Conservation (phyloP, 37 sponge, comb jelly and placozoan genomes). For the Halichondria panicea region DNA sequence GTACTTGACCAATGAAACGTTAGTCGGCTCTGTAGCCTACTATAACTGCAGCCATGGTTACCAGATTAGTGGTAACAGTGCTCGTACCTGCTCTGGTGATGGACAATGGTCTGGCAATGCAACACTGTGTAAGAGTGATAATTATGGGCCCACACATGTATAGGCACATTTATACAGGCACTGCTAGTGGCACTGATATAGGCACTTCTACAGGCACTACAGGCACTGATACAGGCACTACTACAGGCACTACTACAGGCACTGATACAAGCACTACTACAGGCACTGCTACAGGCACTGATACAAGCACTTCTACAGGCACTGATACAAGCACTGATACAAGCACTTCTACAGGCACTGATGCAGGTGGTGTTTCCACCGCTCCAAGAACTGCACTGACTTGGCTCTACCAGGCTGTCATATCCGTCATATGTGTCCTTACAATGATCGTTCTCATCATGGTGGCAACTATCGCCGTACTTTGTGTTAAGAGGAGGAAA, state of each 20-base stretch:
- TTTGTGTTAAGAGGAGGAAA: not conserved
- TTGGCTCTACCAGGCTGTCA: not conserved
- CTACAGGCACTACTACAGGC: not conserved
- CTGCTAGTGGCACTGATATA: not conserved
- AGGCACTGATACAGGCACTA: not conserved
- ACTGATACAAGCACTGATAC: not conserved
- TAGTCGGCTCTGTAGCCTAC: constrained; percentile 3
- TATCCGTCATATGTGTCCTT: not conserved
- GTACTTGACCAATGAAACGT: not conserved
- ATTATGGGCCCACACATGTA: not conserved
- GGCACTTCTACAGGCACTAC: not conserved
- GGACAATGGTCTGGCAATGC: constrained; percentile 23
- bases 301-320: not conserved
- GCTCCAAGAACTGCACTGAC: not conserved
- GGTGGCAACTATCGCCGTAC: not conserved
- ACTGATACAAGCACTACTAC: not conserved
- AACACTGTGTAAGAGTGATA: constrained; percentile 14
- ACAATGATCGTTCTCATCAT: not conserved
- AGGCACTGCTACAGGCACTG: not conserved
- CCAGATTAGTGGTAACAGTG: constrained; percentile 1
- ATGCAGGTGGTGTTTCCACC: not conserved
- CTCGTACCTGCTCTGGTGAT: not conserved
- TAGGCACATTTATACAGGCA: not conserved
- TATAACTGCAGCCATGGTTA: constrained; percentile 32
- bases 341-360: not conserved